Conservation (phyloP, 2,797 vertebrate species). For the Periparus ater region DNA sequence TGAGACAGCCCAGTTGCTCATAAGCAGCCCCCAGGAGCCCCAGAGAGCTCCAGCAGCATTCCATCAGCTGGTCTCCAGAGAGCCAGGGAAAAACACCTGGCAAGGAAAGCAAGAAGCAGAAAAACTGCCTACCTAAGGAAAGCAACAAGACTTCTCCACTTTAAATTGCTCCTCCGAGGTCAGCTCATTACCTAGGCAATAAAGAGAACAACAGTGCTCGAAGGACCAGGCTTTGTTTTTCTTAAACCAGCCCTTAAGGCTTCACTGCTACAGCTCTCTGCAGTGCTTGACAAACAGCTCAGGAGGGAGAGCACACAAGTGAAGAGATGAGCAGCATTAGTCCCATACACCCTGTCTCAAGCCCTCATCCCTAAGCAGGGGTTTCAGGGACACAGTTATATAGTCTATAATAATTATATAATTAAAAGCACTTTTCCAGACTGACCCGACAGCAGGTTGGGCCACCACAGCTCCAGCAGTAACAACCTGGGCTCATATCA, state of each 20-base stretch:
- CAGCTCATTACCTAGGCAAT: neutral
- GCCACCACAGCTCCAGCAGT: neutral
- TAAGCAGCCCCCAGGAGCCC: neutral
- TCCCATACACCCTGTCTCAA: accelerated
- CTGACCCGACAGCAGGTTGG: neutral
- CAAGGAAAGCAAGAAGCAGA: neutral
- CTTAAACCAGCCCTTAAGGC: neutral
- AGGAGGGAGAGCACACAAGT: neutral
- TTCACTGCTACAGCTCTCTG: neutral
- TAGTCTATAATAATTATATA: accelerated
- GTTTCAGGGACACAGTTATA: neutral
- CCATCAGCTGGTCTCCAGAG: neutral
- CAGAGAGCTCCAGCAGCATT: neutral
- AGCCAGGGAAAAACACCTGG: neutral
- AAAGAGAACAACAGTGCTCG: neutral
- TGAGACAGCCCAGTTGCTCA: accelerated
- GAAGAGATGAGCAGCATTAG: accelerated
- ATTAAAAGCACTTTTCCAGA: neutral
- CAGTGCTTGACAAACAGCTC: neutral
- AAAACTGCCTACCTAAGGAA: neutral
- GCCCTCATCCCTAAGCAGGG: neutral
- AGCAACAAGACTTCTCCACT: neutral
- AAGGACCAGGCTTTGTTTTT: neutral
- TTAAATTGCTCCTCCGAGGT: neutral
- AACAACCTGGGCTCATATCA: neutral